Evolutionary conservation across 2,888 invertebrate genomes (phyloP).

Genomic region (Leucania comma): DNA sequence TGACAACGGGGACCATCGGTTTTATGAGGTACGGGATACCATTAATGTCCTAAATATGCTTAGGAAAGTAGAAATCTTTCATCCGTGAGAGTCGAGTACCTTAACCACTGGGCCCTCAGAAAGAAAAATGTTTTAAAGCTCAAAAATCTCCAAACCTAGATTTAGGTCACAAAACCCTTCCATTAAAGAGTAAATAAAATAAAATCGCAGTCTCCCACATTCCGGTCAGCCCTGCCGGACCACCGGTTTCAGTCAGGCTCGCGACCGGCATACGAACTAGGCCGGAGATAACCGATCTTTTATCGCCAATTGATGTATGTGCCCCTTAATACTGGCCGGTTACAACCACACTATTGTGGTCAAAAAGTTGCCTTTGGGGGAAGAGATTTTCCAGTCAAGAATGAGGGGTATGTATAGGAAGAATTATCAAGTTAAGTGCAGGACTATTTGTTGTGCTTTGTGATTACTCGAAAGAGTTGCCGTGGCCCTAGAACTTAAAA

Average conservation of each 20-base stretch:
- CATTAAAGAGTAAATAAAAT: conserved; percentile 27
- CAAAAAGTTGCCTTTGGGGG: conserved; percentile 32
- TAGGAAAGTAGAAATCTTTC: no score
- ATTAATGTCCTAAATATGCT: no score
- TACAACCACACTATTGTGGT: conserved; percentile 50
- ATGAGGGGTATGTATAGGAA: no score
- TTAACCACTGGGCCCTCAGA: no score
- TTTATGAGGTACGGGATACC: no score
- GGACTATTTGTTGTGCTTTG: no score
- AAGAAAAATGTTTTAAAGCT: conserved; percentile 3
- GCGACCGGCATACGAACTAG: conserved; percentile 66
- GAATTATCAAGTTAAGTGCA: background rate
- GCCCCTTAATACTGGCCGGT: conserved; percentile 53
- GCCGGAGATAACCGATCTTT: conserved; percentile 76
- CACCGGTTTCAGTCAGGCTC: conserved; percentile 53
- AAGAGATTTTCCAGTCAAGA: no score
- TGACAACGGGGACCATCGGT: no score
- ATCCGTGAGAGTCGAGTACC: no score
- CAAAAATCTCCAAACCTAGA: background rate
- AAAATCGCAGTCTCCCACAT: conserved; percentile 20
- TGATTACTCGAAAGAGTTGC: no score
- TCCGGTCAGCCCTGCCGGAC: conserved; percentile 53
- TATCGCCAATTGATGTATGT: conserved; percentile 78
- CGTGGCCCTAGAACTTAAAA: no score
- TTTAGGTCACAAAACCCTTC: background rate